phyloP scores from a whole-genome alignment of 1,140 invertebrate species.

The Neoseiulus cucumeris region DNA sequence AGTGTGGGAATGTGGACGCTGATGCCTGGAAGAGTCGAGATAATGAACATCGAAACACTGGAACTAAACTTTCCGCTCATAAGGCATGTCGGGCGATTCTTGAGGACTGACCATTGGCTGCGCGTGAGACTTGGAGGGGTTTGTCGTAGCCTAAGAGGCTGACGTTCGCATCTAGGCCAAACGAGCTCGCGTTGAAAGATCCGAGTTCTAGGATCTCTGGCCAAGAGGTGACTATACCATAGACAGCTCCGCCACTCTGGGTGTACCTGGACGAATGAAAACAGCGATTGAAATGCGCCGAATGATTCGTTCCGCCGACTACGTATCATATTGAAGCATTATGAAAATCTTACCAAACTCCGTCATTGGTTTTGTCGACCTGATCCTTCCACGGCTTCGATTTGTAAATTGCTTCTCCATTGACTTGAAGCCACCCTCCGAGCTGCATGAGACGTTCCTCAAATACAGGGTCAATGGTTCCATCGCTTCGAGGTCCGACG shows the following conservation, averaged over 20 bases:
- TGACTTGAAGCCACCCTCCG: constrained; percentile 30
- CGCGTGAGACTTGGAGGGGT: not conserved
- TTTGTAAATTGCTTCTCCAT: constrained; percentile 31
- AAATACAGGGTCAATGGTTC: constrained; percentile 31
- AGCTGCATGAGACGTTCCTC: constrained; percentile 32
- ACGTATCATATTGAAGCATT: constrained; percentile 30
- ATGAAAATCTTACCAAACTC: constrained; percentile 29
- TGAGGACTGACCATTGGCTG: too few species aligned
- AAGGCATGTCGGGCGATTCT: too few species aligned
- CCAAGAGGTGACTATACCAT: constrained; percentile 45
- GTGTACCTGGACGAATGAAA: constrained; percentile 36
- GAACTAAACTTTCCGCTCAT: too few species aligned
- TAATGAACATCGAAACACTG: too few species aligned
- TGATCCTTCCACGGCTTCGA: constrained; percentile 16
- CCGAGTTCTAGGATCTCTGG: constrained; percentile 35
- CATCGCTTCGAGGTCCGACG: constrained; percentile 19
- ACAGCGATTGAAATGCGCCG: not conserved
- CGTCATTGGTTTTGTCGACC: not conserved
- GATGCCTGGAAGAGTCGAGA: too few species aligned
- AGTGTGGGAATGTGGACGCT: too few species aligned
- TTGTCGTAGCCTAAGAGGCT: constrained; percentile 22
- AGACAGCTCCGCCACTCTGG: constrained; percentile 32
- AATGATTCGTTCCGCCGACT: not conserved
- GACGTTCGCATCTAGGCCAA: constrained; percentile 19
- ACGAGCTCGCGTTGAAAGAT: constrained; percentile 21